Conservation (phyloP, 64 coral and sea anemone species). For the Montipora cactus region DNA sequence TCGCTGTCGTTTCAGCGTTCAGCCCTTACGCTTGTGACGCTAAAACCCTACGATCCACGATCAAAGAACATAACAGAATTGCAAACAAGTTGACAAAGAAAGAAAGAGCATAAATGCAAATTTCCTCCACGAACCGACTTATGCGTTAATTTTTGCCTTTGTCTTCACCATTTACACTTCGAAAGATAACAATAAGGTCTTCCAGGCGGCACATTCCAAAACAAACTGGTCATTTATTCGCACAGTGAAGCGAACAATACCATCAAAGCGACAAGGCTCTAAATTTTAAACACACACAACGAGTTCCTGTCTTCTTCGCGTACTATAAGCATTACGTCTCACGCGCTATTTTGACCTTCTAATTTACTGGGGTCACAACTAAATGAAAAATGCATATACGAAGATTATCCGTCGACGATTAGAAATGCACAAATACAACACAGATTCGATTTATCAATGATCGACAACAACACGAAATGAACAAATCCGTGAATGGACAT, state of each 20-base stretch:
- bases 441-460: not conserved
- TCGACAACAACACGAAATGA: constrained; percentile 16
- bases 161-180: constrained; percentile 33
- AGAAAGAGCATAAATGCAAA: constrained; percentile 20
- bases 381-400: constrained; percentile 81
- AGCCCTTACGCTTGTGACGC: not conserved
- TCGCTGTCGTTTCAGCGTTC: no score
- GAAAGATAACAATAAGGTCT: constrained; percentile 35
- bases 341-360: constrained; percentile 63
- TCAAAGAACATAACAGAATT: not conserved
- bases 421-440: constrained; percentile 62
- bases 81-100: constrained; percentile 16
- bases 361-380: constrained; percentile 81
- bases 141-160: constrained; percentile 51
- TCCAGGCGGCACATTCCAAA: constrained; percentile 41
- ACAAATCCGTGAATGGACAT: constrained; percentile 8
- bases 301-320: not conserved
- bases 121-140: constrained; percentile 22
- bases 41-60: not conserved
- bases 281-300: constrained; percentile 42
- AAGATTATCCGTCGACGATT: constrained; percentile 66
- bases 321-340: constrained; percentile 19
- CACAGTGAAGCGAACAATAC: constrained; percentile 14
- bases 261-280: not conserved
- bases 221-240: constrained; percentile 31